Evolutionary conservation across 37 sponge, comb jelly and placozoan genomes (phyloP).

Genomic region (Hexactinellida sp.): DNA sequence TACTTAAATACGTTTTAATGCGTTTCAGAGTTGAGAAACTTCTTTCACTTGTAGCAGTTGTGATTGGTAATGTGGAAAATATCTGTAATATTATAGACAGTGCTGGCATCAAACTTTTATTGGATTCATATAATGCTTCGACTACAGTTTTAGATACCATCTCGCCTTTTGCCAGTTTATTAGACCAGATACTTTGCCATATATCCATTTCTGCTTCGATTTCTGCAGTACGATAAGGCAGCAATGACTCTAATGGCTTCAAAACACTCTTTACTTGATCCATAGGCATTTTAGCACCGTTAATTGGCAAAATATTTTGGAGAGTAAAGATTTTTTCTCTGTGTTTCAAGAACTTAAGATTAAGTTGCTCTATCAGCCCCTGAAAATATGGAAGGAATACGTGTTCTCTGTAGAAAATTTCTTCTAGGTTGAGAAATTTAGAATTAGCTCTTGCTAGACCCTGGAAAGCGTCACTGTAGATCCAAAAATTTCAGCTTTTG

Average conservation of each 20-base stretch:
- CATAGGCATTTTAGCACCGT: neutral
- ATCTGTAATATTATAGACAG: no score
- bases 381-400: constrained; percentile 17
- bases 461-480: constrained; percentile 6
- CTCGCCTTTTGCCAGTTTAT: neutral
- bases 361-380: neutral
- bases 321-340: neutral
- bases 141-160: neutral
- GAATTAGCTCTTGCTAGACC: neutral
- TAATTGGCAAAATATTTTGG: neutral
- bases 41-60: no score
- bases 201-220: neutral
- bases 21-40: no score
- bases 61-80: no score
- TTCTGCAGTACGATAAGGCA: neutral
- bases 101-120: no score
- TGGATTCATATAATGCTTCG: neutral
- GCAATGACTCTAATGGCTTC: no score
- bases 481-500: constrained; percentile 7
- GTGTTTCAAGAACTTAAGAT: neutral
- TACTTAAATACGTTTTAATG: no score
- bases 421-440: constrained; percentile 9
- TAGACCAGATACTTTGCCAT: neutral
- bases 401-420: constrained; percentile 17
- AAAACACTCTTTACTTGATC: neutral